Conservation (phyloP, 2,888 invertebrate species). For the Patella pellucida region DNA sequence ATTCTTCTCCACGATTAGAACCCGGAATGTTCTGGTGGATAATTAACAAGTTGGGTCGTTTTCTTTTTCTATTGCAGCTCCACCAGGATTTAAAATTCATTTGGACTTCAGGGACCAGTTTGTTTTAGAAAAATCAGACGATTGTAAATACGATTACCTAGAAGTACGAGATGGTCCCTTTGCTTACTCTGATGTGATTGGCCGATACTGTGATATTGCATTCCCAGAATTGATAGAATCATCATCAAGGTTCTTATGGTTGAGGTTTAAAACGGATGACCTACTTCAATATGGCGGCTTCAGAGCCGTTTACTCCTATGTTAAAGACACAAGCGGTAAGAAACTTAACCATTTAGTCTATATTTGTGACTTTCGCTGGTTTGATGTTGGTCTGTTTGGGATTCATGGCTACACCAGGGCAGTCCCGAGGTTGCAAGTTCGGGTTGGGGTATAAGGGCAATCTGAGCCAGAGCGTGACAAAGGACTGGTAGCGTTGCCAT, state of each 20-base stretch:
- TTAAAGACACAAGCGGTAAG: conserved; percentile 44
- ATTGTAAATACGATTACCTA: conserved; percentile 85
- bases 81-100: conserved; percentile 74
- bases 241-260: conserved; percentile 82
- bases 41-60: neutral
- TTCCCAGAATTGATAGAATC: conserved; percentile 83
- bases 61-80: conserved; percentile 64
- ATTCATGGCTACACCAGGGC: too few species aligned
- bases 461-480: too few species aligned
- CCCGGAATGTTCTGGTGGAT: too few species aligned
- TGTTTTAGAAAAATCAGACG: conserved; percentile 78
- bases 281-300: conserved; percentile 86
- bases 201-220: conserved; percentile 80
- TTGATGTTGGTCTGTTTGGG: too few species aligned
- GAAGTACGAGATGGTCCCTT: conserved; percentile 87
- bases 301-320: conserved; percentile 78
- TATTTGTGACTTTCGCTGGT: too few species aligned
- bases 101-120: conserved; percentile 87
- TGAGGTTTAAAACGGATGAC: conserved; percentile 85
- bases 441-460: too few species aligned
- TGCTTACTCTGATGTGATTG: conserved; percentile 64
- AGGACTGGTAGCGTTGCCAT: too few species aligned
- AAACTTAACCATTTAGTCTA: too few species aligned
- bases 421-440: too few species aligned
- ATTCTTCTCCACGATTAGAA: too few species aligned